Conservation (phyloP, 1,140 invertebrate genomes). For the Danaus plexippus region DNA sequence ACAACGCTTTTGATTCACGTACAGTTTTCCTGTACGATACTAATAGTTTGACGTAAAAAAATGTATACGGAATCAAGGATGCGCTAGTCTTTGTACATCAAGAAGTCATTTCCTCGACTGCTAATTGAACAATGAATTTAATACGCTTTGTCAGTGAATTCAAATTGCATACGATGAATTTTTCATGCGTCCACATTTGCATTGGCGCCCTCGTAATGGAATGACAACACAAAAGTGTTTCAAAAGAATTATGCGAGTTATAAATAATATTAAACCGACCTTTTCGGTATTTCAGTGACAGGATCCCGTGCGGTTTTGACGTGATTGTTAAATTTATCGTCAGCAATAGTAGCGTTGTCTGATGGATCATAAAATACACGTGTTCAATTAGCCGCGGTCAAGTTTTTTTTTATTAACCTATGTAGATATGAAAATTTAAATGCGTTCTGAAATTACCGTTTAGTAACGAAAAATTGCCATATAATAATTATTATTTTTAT, state of each 20-base stretch:
- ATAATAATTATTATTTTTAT: no score
- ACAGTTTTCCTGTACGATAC: slow-evolving; percentile 16
- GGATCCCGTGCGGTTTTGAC: slow-evolving; percentile 34
- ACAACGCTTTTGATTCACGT: slow-evolving; percentile 3
- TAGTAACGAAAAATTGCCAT: no score
- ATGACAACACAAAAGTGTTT: slow-evolving; percentile 40
- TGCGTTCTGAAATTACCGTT: no score
- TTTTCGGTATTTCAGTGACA: slow-evolving; percentile 31
- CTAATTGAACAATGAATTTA: slow-evolving; percentile 31
- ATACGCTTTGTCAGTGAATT: slow-evolving; percentile 30
- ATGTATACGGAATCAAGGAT: slow-evolving; percentile 18
- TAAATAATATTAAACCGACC: slow-evolving; percentile 56
- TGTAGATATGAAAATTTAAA: no score
- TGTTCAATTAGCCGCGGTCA: slow-evolving; percentile 12
- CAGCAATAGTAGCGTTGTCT: slow-evolving; percentile 19
- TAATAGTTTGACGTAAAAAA: slow-evolving; percentile 7
- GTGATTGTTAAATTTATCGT: slow-evolving; percentile 35
- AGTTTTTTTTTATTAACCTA: slow-evolving; percentile 1
- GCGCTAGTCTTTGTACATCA: slow-evolving; percentile 18
- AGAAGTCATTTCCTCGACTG: slow-evolving; percentile 13
- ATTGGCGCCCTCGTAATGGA: slow-evolving; percentile 38
- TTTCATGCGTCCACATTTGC: slow-evolving; percentile 42
- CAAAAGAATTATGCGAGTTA: slow-evolving; percentile 37
- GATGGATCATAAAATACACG: slow-evolving; percentile 15
- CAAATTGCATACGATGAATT: slow-evolving; percentile 32